Evolutionary conservation across 2,888 invertebrate species (phyloP).

Genomic region (Drosophila macrospina): DNA sequence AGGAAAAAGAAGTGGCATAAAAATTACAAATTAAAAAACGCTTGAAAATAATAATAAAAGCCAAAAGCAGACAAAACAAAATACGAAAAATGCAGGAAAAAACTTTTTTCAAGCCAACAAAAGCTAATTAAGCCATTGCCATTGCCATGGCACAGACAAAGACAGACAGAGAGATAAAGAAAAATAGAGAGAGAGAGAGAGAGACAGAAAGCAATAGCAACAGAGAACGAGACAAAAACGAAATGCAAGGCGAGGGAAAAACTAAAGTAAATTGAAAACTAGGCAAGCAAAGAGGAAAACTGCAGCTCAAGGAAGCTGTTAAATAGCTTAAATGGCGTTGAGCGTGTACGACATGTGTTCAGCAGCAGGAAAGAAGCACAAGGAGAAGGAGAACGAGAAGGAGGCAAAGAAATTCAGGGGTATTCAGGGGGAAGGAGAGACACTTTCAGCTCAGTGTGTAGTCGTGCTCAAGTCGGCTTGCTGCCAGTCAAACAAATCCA

Average conservation of each 20-base stretch:
- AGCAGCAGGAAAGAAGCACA: constrained; percentile 21
- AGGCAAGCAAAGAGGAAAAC: constrained; percentile 59
- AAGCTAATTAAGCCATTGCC: constrained; percentile 76
- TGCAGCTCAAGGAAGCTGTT: constrained; percentile 67
- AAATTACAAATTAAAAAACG: constrained; percentile 74
- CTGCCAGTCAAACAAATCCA: constrained; percentile 80
- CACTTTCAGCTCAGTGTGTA: constrained; percentile 48
- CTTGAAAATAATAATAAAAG: constrained; percentile 71
- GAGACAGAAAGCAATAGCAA: neutral
- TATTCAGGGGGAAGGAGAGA: neutral
- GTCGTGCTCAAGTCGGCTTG: constrained; percentile 68
- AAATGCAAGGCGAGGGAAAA: constrained; percentile 50
- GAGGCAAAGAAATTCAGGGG: neutral
- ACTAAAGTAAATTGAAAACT: constrained; percentile 68
- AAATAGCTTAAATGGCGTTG: constrained; percentile 71
- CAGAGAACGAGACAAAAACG: constrained; percentile 13
- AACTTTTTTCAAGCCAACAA: constrained; percentile 62
- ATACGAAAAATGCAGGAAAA: constrained; percentile 11
- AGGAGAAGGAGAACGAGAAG: too few relatives aligned
- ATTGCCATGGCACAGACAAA: constrained; percentile 51
- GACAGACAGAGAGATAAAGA: constrained; percentile 17
- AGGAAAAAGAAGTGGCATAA: constrained; percentile 55
- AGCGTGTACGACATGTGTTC: constrained; percentile 75
- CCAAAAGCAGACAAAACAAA: constrained; percentile 49
- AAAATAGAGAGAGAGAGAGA: constrained; percentile 12